phyloP scores from a whole-genome alignment of 2,888 invertebrate genomes.

The Villa cingulata region DNA sequence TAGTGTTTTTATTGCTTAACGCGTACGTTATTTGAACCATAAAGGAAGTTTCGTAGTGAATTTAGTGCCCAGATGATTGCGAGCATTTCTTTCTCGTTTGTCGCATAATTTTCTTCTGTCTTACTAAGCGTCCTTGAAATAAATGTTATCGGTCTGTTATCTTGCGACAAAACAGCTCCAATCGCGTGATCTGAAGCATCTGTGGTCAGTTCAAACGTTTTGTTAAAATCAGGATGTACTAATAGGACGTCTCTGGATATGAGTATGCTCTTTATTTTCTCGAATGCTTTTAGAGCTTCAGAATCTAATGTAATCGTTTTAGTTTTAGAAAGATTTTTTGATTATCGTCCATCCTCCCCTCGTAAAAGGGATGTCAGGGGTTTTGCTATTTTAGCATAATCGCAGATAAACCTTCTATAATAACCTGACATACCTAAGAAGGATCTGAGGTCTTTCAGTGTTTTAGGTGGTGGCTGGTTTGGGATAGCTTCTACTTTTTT shows the following conservation, averaged over 20 bases:
- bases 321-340: slow-evolving; percentile 5
- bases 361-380: slow-evolving; percentile 15
- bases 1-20: slow-evolving; percentile 2
- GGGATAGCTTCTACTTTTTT: slow-evolving; percentile 15
- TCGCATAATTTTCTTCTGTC: slow-evolving; percentile 1
- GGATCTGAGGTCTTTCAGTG: slow-evolving; percentile 11
- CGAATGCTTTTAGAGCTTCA: neutral
- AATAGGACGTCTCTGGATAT: slow-evolving; percentile 4
- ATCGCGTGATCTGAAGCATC: slow-evolving; percentile 4
- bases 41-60: slow-evolving; percentile 1
- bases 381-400: slow-evolving; percentile 14
- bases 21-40: slow-evolving; percentile 2
- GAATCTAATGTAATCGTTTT: neutral
- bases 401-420: no score
- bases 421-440: slow-evolving; percentile 14
- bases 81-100: slow-evolving; percentile 1
- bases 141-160: neutral
- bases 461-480: slow-evolving; percentile 14
- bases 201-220: slow-evolving; percentile 2
- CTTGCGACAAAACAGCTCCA: slow-evolving; percentile 3
- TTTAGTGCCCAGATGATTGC: slow-evolving; percentile 2
- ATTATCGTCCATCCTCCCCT: slow-evolving; percentile 10
- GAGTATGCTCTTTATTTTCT: slow-evolving; percentile 2
- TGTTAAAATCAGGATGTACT: slow-evolving; percentile 2
- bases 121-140: slow-evolving; percentile 2